These are phyloP conservation scores for Norana najaformis DNA, from an alignment of 2,888 invertebrate genomes.

Conservation along the genomic window DNA sequence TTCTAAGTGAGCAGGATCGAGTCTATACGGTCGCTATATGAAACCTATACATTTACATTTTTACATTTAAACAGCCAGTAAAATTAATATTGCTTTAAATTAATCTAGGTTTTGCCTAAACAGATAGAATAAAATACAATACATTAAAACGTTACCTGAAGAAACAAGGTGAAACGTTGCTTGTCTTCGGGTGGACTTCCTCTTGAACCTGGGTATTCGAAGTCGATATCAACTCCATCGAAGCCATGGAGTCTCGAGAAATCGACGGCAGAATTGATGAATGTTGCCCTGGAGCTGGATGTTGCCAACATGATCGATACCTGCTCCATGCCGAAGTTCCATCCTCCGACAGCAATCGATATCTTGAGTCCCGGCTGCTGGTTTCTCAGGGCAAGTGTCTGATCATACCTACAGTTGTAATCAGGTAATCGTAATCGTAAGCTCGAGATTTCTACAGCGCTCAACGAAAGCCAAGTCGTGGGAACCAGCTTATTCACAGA, in stretches of 20 bases:
- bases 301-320: slow-evolving; percentile 50
- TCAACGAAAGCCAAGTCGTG: no score
- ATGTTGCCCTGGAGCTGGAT: slow-evolving; percentile 47
- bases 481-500: no score
- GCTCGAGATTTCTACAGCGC: no score
- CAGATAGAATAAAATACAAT: background rate
- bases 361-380: slow-evolving; percentile 73
- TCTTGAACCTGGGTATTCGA: slow-evolving; percentile 78
- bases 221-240: slow-evolving; percentile 85
- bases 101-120: background rate
- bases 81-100: no score
- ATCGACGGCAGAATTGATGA: slow-evolving; percentile 48
- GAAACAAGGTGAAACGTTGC: slow-evolving; percentile 48
- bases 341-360: slow-evolving; percentile 82
- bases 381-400: background rate
- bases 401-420: background rate
- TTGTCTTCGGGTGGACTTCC: slow-evolving; percentile 56
- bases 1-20: no score
- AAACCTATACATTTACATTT: no score
- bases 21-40: no score
- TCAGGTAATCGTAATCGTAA: no score
- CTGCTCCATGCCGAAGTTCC: slow-evolving; percentile 39
- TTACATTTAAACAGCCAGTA: no score
- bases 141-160: slow-evolving; percentile 33
- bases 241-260: slow-evolving; percentile 68